phyloP scores from a whole-genome alignment of 2,797 vertebrate species.

The Gila robusta region DNA sequence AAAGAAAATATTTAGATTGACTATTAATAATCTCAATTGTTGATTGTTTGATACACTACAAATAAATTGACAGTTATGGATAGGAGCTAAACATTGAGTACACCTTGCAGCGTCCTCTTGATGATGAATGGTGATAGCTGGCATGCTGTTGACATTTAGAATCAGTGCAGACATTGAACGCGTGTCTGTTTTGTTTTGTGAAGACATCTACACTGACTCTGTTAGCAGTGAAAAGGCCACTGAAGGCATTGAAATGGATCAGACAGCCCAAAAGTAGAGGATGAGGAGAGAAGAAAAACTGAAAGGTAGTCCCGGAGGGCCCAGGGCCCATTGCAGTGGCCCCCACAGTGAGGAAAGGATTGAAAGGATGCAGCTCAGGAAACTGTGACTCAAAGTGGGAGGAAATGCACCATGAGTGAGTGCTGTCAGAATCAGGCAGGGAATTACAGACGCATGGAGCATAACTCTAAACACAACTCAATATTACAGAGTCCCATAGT shows the following conservation, averaged over 20 bases:
- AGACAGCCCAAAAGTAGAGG: conserved; percentile 34
- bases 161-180: conserved; percentile 25
- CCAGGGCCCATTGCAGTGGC: conserved; percentile 26
- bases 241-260: conserved; percentile 46
- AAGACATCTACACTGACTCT: conserved; percentile 54
- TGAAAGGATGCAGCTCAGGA: conserved; percentile 10
- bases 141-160: conserved; percentile 41
- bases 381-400: conserved; percentile 18
- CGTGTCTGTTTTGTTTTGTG: conserved; percentile 48
- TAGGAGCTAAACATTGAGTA: conserved; percentile 6
- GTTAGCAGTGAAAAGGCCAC: conserved; percentile 55
- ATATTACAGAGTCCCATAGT: conserved; percentile 24
- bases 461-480: conserved; percentile 35
- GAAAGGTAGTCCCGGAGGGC: conserved; percentile 45
- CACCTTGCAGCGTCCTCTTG: conserved; percentile 3
- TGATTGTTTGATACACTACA: not conserved
- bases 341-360: conserved; percentile 18
- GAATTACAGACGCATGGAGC: conserved; percentile 21
- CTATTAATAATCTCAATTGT: not conserved
- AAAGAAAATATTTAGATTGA: not conserved
- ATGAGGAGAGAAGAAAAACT: conserved; percentile 48
- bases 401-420: not conserved
- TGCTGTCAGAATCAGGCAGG: not conserved
- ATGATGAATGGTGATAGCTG: conserved; percentile 45
- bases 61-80: conserved; percentile 2